These are phyloP conservation scores for Crambe crambe DNA, from an alignment of 37 sponge, comb jelly and placozoan genomes.

Conservation along the genomic window DNA sequence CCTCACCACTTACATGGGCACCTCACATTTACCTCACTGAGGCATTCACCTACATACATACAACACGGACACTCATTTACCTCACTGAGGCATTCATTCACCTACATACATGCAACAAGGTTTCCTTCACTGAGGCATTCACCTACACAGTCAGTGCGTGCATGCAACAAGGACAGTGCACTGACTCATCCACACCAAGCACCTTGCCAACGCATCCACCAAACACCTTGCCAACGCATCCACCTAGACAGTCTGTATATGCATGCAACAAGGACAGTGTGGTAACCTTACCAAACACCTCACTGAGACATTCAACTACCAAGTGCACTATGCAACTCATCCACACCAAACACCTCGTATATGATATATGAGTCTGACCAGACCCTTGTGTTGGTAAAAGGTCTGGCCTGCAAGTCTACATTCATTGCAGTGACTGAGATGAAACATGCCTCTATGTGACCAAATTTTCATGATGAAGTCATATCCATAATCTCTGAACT, in stretches of 20 bases:
- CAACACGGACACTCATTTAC: too few relatives aligned
- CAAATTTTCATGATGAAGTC: too few relatives aligned
- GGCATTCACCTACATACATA: slow-evolving; percentile 44
- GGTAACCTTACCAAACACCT: slow-evolving; percentile 52
- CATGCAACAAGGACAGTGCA: slow-evolving; percentile 39
- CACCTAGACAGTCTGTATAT: slow-evolving; percentile 47
- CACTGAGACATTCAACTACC: slow-evolving; percentile 67
- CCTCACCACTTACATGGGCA: slow-evolving; percentile 37
- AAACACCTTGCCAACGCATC: too few relatives aligned
- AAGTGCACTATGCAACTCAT: slow-evolving; percentile 4
- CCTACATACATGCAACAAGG: too few relatives aligned
- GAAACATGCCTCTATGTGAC: too few relatives aligned
- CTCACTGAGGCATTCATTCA: slow-evolving; percentile 67
- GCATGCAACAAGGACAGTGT: slow-evolving; percentile 39
- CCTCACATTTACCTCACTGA: slow-evolving; percentile 65
- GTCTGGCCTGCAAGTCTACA: too few relatives aligned
- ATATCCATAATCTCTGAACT: too few relatives aligned
- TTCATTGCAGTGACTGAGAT: too few relatives aligned
- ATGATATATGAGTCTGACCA: too few relatives aligned
- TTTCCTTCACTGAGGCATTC: too few relatives aligned
- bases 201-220: slow-evolving; percentile 66
- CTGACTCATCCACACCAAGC: slow-evolving; percentile 56
- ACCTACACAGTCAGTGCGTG: slow-evolving; percentile 54
- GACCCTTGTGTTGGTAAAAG: too few relatives aligned
- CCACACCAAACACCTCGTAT: slow-evolving; percentile 71